Evolutionary conservation across 2,888 invertebrate species (phyloP), one percentile per base, ranked within the genome.

Genomic region (Crepidodera aurea): DNA sequence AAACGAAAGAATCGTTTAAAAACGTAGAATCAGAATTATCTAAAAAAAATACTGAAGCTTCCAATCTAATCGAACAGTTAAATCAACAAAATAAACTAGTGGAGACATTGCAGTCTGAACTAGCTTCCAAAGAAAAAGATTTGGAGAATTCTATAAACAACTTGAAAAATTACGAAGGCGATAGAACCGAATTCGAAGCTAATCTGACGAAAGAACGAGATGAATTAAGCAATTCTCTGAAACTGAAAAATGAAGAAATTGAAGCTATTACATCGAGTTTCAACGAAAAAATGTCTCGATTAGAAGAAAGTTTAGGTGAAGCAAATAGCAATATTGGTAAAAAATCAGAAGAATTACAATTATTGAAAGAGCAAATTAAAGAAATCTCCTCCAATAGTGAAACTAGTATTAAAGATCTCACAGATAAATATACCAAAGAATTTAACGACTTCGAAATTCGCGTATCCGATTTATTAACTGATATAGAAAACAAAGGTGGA

Each of bases 271-370:
- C 78, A 50, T 73, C 76, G 13, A 75, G 79, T 51, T 75, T 51
- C 7, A 13, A 51, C 6, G 50, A 59, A 5, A 55, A 69, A 16
- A 18, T 65, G 48, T 71, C 71, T 5, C 74, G 81, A 59, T 68
- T 79, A 8, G 67, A 69, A 55, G 16, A n/a, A 15, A 51, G 58
- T 50, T 56, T 71, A 8, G 81, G 82, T 65, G 82, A 81, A 68
- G 78, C 83, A 51, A 82, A 82, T 51, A 77, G 83, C 70, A 73
- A 75, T 60, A 6, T 69, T 44, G 42, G 60, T 22, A 55, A 62
- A 37, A 67, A 68, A 63, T 59, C 62, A 10, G 61, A 69, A 50
- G 39, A 62, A 16, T 6, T 71, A 40, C 48, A 61, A 51, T 60
- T 65, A 18, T 46, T 68, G 15, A 67, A 69, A 32, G 13, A 44